Evolutionary conservation across 1,140 invertebrate genomes (phyloP).

Genomic region (Drosophila bipectinata): DNA sequence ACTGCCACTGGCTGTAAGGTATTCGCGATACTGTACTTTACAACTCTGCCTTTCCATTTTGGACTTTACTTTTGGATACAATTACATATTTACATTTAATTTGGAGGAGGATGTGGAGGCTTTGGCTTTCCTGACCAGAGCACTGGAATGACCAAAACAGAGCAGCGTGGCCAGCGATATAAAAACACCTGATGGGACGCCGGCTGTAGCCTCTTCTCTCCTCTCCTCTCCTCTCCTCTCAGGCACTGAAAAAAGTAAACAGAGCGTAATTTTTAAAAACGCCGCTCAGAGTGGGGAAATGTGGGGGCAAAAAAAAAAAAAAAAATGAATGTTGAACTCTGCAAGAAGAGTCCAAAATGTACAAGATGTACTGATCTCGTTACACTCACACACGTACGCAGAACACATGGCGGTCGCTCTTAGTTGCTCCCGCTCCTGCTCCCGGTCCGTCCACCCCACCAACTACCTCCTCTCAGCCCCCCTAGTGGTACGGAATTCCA

Average conservation of each 20-base stretch:
- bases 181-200: constrained; percentile 56
- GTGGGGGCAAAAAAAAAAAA: constrained; percentile 20
- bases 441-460: constrained; percentile 29
- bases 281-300: constrained; percentile 79
- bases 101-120: constrained; percentile 8
- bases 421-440: constrained; percentile 70
- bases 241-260: constrained; percentile 72
- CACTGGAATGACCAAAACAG: constrained; percentile 62
- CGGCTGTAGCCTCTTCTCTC: constrained; percentile 29
- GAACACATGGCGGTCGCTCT: constrained; percentile 72
- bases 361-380: constrained; percentile 71
- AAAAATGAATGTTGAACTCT: constrained; percentile 71
- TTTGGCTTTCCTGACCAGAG: constrained; percentile 43
- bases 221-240: constrained; percentile 41
- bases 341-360: constrained; percentile 73
- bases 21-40: constrained; percentile 33
- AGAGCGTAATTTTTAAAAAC: constrained; percentile 79
- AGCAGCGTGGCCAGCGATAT: constrained; percentile 38
- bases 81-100: neutral
- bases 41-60: constrained; percentile 5
- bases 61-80: neutral
- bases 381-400: constrained; percentile 72
- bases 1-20: neutral
- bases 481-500: constrained; percentile 35
- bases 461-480: constrained; percentile 10